Base-by-base conservation (phyloP, 2,797 vertebrate species). In the Schizothorax lantsangensis region DNA sequence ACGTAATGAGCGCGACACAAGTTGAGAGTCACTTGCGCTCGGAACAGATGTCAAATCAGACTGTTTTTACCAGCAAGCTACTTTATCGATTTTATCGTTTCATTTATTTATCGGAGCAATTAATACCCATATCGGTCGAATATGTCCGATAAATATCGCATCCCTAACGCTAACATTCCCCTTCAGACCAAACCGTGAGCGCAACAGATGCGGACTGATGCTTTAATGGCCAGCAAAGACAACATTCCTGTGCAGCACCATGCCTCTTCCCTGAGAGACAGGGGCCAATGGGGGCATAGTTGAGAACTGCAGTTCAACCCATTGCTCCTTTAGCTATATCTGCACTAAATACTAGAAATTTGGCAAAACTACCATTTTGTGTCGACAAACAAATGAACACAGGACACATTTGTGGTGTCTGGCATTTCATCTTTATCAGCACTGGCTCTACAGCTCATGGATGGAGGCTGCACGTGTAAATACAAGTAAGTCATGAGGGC, bases 401-500 rank as follows among this genome's bases (percentile, higher is more conserved):
- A 26, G 47, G 73, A 45, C 73, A 79, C 83, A 74, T n/a, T n/a
- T n/a, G n/a, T n/a, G n/a, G 68, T 57, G 57, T 74, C 71, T 87
- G 57, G 68, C 80, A 89, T 86, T 84, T 88, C 71, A 49, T 79
- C 74, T 74, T 74, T 40, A 89, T 75, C 82, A 59, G 49, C 74
- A 30, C 17, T 79, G 62, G 17, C 52, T 74, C n/a, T 59, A 86
- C 40, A 57, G 69, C 81, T 84, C 47, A 81, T 12, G 33, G 47
- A 79, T 82, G 81, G 8, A 88, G 45, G 66, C 84, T 49, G 49
- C 87, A 79, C 73, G 21, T 84, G 88, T 84, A 88, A 88, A 88
- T 88, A 90, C 59, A 74, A 66, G 77, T 9, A 26, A 83, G 87
- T 88, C 85, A 87, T 81, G 81, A 82, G 85, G 83, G 82, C 68